Evolutionary conservation across 1,140 invertebrate genomes (phyloP).

Genomic region (Drosophila quadrilineata): DNA sequence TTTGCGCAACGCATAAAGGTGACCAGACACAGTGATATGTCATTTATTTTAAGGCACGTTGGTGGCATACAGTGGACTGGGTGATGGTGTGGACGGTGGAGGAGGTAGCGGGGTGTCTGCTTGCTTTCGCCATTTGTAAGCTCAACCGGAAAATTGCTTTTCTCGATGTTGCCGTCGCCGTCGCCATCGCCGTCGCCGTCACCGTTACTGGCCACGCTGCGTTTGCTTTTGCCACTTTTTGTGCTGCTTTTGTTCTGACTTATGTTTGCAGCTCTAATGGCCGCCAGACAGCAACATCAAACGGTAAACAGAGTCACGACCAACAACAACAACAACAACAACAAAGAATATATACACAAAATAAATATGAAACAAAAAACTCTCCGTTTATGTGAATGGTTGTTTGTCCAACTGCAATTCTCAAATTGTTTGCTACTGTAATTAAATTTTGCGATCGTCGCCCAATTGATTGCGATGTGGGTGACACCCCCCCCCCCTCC

Average conservation of each 20-base stretch:
- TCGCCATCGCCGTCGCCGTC: background rate
- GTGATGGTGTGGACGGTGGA: too few species aligned
- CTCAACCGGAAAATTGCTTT: conserved; percentile 78
- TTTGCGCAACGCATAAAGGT: conserved; percentile 63
- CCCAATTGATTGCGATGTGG: conserved; percentile 4
- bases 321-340: conserved; percentile 7
- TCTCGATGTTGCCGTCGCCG: conserved; percentile 49
- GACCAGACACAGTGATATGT: conserved; percentile 71
- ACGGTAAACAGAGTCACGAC: conserved; percentile 12
- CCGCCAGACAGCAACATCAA: conserved; percentile 22
- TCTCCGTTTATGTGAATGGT: too few species aligned
- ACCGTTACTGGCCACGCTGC: background rate
- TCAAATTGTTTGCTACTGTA: conserved; percentile 46
- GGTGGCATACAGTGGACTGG: too few species aligned
- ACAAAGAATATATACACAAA: too few species aligned
- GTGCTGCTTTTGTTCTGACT: conserved; percentile 37
- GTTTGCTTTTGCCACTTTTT: conserved; percentile 35
- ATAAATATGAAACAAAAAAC: background rate
- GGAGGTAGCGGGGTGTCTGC: conserved; percentile 45
- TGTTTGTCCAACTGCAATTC: conserved; percentile 8
- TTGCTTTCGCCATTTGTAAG: conserved; percentile 54
- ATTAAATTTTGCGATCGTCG: conserved; percentile 56
- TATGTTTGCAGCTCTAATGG: conserved; percentile 28
- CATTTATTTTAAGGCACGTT: conserved; percentile 71
- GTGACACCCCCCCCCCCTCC: too few species aligned